Percentiles rank a stretch among this genome's conserved stretches.
Conservation (phyloP, 2,888 invertebrate species). For the Cheilosia grossa region DNA sequence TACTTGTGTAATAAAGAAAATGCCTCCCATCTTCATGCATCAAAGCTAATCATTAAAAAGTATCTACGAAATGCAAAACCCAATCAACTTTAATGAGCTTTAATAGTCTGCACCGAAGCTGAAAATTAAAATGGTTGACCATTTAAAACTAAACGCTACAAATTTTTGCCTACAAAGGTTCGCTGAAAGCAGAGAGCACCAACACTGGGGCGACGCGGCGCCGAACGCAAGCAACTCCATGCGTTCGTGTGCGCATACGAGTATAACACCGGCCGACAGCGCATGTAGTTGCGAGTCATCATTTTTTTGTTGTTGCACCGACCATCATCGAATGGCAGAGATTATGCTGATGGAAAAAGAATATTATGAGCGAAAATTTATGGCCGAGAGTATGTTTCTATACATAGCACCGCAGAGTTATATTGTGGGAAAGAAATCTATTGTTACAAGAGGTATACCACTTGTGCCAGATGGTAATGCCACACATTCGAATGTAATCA, state of each 20-base stretch:
- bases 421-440: constrained; percentile 41
- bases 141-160: constrained; percentile 75
- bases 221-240: constrained; percentile 17
- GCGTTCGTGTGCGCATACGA: constrained; percentile 41
- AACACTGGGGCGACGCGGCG: constrained; percentile 1
- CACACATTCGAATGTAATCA: constrained; percentile 22
- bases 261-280: constrained; percentile 27
- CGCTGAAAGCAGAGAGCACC: background rate
- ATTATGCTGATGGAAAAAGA: constrained; percentile 30
- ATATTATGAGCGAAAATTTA: constrained; percentile 60
- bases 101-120: constrained; percentile 77
- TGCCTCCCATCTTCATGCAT: constrained; percentile 73
- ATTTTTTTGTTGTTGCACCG: background rate
- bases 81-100: constrained; percentile 79
- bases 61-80: constrained; percentile 76
- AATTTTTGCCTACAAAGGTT: constrained; percentile 71
- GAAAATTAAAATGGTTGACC: constrained; percentile 77
- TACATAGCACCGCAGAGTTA: background rate
- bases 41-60: constrained; percentile 74
- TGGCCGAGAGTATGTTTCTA: constrained; percentile 11
- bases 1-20: constrained; percentile 59
- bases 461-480: constrained; percentile 8
- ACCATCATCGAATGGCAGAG: background rate
- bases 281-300: constrained; percentile 2
- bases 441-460: constrained; percentile 19